Conservation (phyloP, 1,140 invertebrate species). For the Melanaphis sacchari region DNA sequence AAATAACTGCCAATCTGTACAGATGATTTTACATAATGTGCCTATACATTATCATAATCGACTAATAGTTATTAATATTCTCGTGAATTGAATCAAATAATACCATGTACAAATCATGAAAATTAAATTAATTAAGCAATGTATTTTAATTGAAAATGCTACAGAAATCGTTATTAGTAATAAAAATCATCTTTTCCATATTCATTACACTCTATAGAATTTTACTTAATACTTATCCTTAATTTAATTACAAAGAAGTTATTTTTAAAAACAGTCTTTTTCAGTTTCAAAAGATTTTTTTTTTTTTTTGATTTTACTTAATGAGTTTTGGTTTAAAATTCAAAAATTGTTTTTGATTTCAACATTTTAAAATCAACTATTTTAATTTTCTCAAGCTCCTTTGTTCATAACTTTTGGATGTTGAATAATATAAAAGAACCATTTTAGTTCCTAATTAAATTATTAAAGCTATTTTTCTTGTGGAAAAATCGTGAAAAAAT, state of each 20-base stretch:
- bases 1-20: not conserved
- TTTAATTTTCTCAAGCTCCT: not conserved
- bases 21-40: not conserved
- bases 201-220: not conserved
- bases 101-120: not conserved
- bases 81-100: not conserved
- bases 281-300: not conserved
- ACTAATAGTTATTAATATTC: not conserved
- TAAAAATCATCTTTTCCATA: not conserved
- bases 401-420: slow-evolving; percentile 11
- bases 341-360: not conserved
- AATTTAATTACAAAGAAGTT: not conserved
- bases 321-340: not conserved
- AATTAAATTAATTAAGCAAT: no score
- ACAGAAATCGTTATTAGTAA: not conserved
- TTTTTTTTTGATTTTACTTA: not conserved
- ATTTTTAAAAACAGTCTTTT: not conserved
- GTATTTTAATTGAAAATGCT: not conserved
- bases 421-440: not conserved
- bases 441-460: slow-evolving; percentile 37
- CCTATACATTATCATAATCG: not conserved
- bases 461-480: slow-evolving; percentile 39
- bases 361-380: not conserved
- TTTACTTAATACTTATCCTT: not conserved
- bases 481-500: not conserved